phyloP scores from a whole-genome alignment of 2,888 invertebrate genomes.

The Idaea biselata region DNA sequence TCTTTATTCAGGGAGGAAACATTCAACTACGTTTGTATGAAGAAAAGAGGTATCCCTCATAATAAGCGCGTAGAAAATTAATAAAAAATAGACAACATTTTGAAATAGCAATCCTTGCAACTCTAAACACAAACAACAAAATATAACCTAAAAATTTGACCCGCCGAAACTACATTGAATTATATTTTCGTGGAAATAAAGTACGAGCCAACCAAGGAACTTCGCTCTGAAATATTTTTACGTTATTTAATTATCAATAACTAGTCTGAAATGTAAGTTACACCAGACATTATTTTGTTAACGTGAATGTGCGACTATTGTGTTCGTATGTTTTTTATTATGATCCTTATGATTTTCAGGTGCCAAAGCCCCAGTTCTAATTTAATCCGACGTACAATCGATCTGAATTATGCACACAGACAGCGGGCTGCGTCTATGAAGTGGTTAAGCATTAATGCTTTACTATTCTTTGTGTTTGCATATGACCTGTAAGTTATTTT shows the following conservation, averaged over 20 bases:
- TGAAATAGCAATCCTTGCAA: too few relatives aligned
- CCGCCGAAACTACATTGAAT: neutral
- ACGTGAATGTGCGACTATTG: neutral
- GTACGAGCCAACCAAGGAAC: neutral
- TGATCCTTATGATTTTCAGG: constrained; percentile 36
- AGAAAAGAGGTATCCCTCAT: too few relatives aligned
- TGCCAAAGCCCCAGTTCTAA: constrained; percentile 57
- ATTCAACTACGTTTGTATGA: too few relatives aligned
- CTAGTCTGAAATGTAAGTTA: neutral
- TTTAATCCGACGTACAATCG: constrained; percentile 76
- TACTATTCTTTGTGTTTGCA: constrained; percentile 72
- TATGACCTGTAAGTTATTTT: constrained; percentile 82
- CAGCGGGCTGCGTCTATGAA: constrained; percentile 76
- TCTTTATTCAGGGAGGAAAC: too few relatives aligned
- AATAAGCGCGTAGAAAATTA: too few relatives aligned
- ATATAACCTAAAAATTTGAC: neutral
- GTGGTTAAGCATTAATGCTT: constrained; percentile 81
- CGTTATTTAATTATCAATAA: neutral
- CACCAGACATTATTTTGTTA: neutral
- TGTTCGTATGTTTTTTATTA: neutral
- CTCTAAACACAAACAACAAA: too few relatives aligned
- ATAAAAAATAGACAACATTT: too few relatives aligned
- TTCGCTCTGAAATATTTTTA: neutral
- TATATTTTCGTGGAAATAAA: neutral
- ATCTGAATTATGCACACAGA: constrained; percentile 71